Base-by-base conservation (phyloP, 23 tunicate genomes). In the Pegea sp. region DNA sequence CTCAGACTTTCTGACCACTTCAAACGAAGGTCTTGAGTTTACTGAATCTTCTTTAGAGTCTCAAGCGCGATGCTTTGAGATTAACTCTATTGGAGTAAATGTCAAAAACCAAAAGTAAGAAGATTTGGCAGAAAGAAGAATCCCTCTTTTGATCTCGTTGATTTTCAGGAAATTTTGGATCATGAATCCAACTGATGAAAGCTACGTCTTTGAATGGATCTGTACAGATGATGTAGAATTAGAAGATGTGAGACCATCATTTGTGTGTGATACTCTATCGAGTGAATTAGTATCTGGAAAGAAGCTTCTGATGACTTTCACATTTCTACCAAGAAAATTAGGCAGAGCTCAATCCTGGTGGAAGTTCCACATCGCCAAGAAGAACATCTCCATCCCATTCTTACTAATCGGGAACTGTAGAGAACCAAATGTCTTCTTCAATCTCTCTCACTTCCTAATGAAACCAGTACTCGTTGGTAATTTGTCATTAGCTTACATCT, bases 151-250 rank as follows among this genome's bases (percentile, higher is more conserved):
- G n/a, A n/a, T n/a, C n/a, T n/a, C 46, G 16, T 31, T 20, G 44
- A 20, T 68, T 29, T 46, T 18, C 54, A 84, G 95, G 33, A 84
- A 84, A 74, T 84, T 84, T 67, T 73, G 84, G 76, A 68, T 84
- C 28, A 74, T 84, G 95, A 84, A 84, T 38, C 95, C 95, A 0
- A 67, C 95, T 0, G 52, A 59, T 3, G 5, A 34, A 18, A 54
- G 44, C 22, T 74, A 66, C 44, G 2, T 67, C 30, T 84, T 84
- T 58, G 68, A 31, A 28, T 84, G 95, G 95, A 38, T 67, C 5
- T 75, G 86, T 54, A 61, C 53, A 3, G 69, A 58, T 42, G 70
- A 70, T 28, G 65, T 66, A 48, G n/a, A n/a, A n/a, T n/a, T n/a
- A n/a, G 55, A 72, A 16, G 81, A 89, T 33, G 90, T 71, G 0